phyloP scores from a whole-genome alignment of 2,113 vertebrate species.

The Acanthisitta chloris region DNA sequence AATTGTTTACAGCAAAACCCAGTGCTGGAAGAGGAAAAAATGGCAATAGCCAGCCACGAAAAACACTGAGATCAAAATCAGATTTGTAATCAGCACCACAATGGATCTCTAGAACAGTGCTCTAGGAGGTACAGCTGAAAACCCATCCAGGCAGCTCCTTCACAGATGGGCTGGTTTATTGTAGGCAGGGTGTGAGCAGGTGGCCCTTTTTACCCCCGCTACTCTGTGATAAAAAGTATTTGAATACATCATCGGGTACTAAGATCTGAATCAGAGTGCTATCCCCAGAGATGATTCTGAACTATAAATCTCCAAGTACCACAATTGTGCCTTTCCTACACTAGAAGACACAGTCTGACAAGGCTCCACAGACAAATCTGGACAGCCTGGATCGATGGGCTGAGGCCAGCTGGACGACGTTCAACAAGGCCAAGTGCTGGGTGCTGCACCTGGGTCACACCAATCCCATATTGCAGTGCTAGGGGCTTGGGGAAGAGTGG shows the following conservation, averaged over 20 bases:
- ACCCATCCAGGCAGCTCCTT: neutral
- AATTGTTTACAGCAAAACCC: neutral
- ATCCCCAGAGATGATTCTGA: neutral
- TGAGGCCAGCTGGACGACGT: neutral
- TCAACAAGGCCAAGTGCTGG: neutral
- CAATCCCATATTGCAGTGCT: neutral
- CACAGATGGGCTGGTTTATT: neutral
- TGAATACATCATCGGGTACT: neutral
- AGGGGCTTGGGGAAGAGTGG: neutral
- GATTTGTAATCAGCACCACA: neutral
- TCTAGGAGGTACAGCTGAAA: neutral
- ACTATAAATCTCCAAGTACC: neutral
- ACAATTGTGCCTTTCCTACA: neutral
- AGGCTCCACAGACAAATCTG: neutral
- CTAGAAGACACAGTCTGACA: neutral
- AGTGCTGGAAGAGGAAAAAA: neutral
- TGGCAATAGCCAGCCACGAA: neutral
- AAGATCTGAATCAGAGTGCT: neutral
- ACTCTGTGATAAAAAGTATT: neutral
- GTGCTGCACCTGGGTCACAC: neutral
- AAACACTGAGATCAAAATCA: neutral
- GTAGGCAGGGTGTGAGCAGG: neutral
- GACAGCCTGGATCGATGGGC: neutral
- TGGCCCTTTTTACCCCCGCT: neutral
- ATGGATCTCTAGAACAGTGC: neutral